Conservation (phyloP, 2,888 invertebrate genomes). For the Tenthredo mesomela region DNA sequence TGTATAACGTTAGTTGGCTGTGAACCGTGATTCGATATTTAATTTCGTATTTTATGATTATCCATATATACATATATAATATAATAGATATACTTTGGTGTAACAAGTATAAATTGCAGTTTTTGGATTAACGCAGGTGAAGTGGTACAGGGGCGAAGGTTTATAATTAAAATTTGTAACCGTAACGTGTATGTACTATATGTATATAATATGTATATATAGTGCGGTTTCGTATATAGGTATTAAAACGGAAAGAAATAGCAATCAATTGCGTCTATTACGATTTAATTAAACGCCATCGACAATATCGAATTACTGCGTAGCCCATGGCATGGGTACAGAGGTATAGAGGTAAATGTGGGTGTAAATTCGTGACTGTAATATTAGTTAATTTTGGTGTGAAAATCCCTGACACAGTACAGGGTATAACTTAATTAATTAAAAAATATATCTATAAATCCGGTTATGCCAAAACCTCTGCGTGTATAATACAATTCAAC, state of each 20-base stretch:
- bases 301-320: conserved; percentile 53
- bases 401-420: conserved; percentile 53
- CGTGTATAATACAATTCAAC: conserved; percentile 27
- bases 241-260: conserved; percentile 55
- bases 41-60: not conserved
- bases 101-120: not conserved
- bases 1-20: not conserved
- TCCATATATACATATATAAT: not conserved
- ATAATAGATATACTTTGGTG: too few species aligned
- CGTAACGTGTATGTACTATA: not conserved
- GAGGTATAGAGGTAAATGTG: not conserved
- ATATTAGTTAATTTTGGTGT: conserved; percentile 56
- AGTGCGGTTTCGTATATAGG: not conserved
- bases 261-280: conserved; percentile 59
- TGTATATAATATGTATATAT: not conserved
- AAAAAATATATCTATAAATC: conserved; percentile 47
- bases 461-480: not conserved
- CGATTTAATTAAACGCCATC: conserved; percentile 62
- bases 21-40: not conserved
- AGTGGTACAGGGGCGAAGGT: not conserved
- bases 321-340: not conserved
- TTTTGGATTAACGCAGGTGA: conserved; percentile 21
- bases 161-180: conserved; percentile 41
- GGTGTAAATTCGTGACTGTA: conserved; percentile 45
- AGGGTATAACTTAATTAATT: conserved; percentile 51